Conservation (phyloP, 2,888 invertebrate genomes). For the Dione vanillae region DNA sequence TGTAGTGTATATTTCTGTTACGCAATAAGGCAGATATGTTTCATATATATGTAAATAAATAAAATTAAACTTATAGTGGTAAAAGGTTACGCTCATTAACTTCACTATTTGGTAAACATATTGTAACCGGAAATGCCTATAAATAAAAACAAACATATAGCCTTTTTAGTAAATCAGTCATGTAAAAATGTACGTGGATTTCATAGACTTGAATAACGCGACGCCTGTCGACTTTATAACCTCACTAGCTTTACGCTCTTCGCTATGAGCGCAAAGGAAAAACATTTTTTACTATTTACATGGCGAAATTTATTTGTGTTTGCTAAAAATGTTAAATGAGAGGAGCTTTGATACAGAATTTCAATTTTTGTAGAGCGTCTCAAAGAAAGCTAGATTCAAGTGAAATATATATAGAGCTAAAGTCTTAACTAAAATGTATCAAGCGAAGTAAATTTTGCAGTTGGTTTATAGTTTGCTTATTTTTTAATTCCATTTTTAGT, state of each 20-base stretch:
- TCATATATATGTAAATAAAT: no score
- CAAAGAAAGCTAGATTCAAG: not conserved
- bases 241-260: not conserved
- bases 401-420: not conserved
- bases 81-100: no score
- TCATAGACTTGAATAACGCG: slow-evolving; percentile 21
- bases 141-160: not conserved
- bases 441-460: not conserved
- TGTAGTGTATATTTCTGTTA: no score
- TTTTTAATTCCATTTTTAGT: no score
- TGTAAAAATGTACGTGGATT: slow-evolving; percentile 8
- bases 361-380: not conserved
- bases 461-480: no score
- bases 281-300: slow-evolving; percentile 14
- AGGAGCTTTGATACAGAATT: slow-evolving; percentile 2
- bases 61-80: no score
- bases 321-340: slow-evolving; percentile 9
- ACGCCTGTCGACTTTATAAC: slow-evolving; percentile 28
- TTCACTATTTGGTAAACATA: no score
- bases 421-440: not conserved
- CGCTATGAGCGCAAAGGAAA: slow-evolving; percentile 11
- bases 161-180: slow-evolving; percentile 8
- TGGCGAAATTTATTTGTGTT: slow-evolving; percentile 6
- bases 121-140: no score
- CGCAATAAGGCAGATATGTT: no score